Evolutionary conservation across 2,113 vertebrate species (phyloP).

Genomic region (Ibidorhyncha struthersii): DNA sequence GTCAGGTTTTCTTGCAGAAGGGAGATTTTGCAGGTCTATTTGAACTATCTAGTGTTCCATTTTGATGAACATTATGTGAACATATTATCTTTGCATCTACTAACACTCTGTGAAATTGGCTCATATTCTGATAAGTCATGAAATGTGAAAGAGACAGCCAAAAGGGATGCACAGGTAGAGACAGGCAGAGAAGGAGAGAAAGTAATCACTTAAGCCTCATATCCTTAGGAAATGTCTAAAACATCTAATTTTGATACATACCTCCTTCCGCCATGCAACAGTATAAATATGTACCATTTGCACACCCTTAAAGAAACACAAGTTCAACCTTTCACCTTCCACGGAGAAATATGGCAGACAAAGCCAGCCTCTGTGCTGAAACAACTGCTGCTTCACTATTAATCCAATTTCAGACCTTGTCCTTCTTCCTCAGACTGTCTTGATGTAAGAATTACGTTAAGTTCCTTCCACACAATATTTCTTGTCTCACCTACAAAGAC

Average conservation of each 20-base stretch:
- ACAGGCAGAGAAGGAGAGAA: not conserved
- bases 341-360: not conserved
- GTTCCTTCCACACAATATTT: not conserved
- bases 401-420: not conserved
- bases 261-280: not conserved
- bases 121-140: not conserved
- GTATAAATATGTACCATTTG: not conserved
- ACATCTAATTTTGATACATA: not conserved
- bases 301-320: not conserved
- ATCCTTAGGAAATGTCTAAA: not conserved
- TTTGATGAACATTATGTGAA: not conserved
- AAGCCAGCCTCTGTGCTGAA: not conserved
- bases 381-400: not conserved
- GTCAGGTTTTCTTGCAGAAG: not conserved
- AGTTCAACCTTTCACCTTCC: not conserved
- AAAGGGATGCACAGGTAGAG: not conserved
- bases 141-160: not conserved
- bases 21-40: not conserved
- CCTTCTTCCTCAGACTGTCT: not conserved
- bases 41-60: not conserved
- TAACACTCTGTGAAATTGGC: not conserved
- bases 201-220: not conserved
- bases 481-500: not conserved
- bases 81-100: not conserved
- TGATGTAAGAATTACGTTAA: not conserved